Evolutionary conservation across 2,888 invertebrate species (phyloP).

Genomic region (Acleris holmiana): DNA sequence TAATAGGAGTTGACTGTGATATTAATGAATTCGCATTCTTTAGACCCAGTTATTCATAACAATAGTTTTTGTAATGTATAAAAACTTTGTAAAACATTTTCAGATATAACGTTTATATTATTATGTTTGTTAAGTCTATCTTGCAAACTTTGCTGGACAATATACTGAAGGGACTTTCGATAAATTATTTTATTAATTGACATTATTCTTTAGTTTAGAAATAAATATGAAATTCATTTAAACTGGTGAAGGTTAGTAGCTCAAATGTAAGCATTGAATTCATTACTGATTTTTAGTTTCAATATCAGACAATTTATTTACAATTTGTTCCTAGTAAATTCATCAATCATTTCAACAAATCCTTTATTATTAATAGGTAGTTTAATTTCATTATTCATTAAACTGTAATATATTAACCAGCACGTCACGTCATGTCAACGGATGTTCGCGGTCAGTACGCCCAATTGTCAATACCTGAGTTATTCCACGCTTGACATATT

Average conservation of each 20-base stretch:
- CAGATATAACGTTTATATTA: background rate
- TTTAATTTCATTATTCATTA: no score
- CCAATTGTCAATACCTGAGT: no score
- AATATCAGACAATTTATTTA: no score
- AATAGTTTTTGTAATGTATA: background rate
- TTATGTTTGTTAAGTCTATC: background rate
- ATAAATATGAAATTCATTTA: background rate
- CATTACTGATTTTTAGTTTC: background rate
- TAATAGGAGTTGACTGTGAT: slow-evolving; percentile 72
- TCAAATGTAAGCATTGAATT: background rate
- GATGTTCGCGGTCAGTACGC: no score
- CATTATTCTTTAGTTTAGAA: slow-evolving; percentile 1
- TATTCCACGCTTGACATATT: no score
- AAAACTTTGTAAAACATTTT: background rate
- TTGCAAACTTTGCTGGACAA: background rate
- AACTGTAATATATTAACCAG: no score
- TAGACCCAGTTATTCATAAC: no score
- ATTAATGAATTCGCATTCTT: no score
- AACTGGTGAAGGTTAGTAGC: background rate
- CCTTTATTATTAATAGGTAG: no score
- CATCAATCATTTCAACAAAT: no score
- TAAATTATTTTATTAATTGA: background rate
- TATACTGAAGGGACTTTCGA: background rate
- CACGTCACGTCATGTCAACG: no score
- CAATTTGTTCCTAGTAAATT: background rate